Conservation (phyloP, 2,888 invertebrate species). For the Drosophila mimica region DNA sequence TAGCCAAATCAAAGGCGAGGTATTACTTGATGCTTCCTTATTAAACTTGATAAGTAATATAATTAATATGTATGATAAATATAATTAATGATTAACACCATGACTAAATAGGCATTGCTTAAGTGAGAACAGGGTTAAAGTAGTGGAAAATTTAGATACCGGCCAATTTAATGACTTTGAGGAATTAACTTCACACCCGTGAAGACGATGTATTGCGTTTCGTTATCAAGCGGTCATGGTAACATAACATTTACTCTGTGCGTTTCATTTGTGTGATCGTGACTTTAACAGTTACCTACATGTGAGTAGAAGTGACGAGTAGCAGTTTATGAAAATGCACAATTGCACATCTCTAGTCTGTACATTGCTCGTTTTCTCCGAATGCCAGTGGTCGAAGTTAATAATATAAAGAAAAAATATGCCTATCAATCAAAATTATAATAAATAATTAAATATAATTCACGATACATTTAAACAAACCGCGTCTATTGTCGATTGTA, state of each 20-base stretch:
- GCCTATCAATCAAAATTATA: conserved; percentile 35
- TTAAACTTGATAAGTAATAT: neutral
- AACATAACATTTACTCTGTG: neutral
- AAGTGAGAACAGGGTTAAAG: neutral
- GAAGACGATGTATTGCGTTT: neutral
- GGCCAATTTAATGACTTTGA: neutral
- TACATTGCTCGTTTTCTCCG: conserved; percentile 71
- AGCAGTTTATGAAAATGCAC: conserved; percentile 6
- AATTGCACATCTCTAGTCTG: conserved; percentile 47
- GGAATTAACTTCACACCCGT: neutral
- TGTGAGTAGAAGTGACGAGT: conserved; percentile 14
- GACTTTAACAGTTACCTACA: neutral
- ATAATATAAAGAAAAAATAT: conserved; percentile 61
- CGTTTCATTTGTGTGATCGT: neutral
- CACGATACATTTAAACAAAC: conserved; percentile 22
- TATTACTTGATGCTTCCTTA: neutral
- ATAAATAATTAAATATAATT: conserved; percentile 34
- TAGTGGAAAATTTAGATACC: too few species aligned
- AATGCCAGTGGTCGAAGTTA: conserved; percentile 66
- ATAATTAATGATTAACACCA: neutral
- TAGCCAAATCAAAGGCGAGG: neutral
- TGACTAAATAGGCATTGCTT: too few species aligned
- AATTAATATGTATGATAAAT: too few species aligned
- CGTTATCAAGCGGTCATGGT: neutral
- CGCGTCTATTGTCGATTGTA: conserved; percentile 32